A percentile compares a stretch with the other conserved stretches of the same genome.
phyloP scores from a whole-genome alignment of 2,888 invertebrate genomes.

The Galerucella nymphaeae region DNA sequence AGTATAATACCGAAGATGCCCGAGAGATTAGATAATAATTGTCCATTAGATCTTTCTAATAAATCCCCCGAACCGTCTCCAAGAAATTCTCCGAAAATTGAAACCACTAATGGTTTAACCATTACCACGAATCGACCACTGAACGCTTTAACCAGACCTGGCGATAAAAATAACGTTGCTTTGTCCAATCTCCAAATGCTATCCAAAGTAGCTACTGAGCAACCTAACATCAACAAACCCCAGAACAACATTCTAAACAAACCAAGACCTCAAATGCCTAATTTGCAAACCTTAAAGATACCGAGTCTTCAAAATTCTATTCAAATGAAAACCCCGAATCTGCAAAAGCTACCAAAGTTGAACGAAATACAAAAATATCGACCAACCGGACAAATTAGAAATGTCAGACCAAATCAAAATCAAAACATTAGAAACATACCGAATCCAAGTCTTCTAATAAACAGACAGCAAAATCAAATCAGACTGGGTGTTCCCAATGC shows the following conservation, averaged over 20 bases:
- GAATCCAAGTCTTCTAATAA: constrained; percentile 71
- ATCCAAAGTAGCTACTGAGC: constrained; percentile 63
- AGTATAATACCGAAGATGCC: constrained; percentile 59
- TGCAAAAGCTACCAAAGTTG: constrained; percentile 63
- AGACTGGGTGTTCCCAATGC: constrained; percentile 48
- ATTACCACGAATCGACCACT: constrained; percentile 45
- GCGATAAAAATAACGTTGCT: constrained; percentile 52
- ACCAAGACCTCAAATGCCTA: constrained; percentile 59
- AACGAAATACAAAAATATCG: constrained; percentile 65
- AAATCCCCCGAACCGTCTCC: constrained; percentile 50
- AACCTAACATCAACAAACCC: constrained; percentile 50
- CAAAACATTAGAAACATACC: constrained; percentile 74
- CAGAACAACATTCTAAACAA: constrained; percentile 42
- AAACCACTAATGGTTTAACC: constrained; percentile 51
- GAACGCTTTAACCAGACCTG: constrained; percentile 36
- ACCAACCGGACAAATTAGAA: constrained; percentile 56
- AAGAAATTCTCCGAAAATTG: constrained; percentile 58
- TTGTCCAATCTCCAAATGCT: constrained; percentile 70
- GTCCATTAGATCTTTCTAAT: constrained; percentile 68
- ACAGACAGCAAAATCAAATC: constrained; percentile 66
- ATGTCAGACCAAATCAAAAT: constrained; percentile 65
- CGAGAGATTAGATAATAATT: constrained; percentile 65
- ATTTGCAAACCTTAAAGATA: constrained; percentile 58
- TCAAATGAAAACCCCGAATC: constrained; percentile 49
- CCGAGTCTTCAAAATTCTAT: constrained; percentile 47